A percentile compares a stretch with the other conserved stretches of the same genome.
phyloP scores from a whole-genome alignment of 2,888 invertebrate species.

The Macrophya annulata region DNA sequence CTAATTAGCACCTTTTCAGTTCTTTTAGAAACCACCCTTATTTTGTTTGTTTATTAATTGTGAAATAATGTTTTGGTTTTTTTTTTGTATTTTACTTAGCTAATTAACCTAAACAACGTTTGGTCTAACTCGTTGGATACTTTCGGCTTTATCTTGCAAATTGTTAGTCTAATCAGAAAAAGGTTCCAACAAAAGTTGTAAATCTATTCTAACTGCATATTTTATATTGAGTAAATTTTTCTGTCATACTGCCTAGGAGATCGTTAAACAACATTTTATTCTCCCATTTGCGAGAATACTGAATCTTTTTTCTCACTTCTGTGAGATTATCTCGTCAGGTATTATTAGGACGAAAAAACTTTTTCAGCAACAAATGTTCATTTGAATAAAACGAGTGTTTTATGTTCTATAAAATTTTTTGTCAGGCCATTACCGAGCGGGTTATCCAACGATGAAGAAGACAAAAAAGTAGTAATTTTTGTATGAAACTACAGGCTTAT shows the following conservation, averaged over 20 bases:
- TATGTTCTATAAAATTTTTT: not conserved
- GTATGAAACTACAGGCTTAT: not conserved
- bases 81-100: not conserved
- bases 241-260: not conserved
- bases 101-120: not conserved
- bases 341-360: not conserved
- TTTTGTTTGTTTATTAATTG: not conserved
- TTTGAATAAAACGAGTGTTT: not conserved
- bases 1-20: constrained; percentile 10
- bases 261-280: not conserved
- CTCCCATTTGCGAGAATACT: not conserved
- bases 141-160: not conserved
- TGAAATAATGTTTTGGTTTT: not conserved
- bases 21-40: not conserved
- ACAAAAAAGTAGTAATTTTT: not conserved
- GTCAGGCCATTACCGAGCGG: not conserved
- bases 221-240: not conserved
- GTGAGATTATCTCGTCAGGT: not conserved
- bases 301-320: not conserved
- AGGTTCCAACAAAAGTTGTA: not conserved
- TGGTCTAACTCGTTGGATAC: not conserved
- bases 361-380: not conserved
- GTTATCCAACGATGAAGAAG: not conserved
- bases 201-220: not conserved
- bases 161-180: not conserved